A percentile compares a stretch with the other conserved stretches of the same genome.
Evolutionary conservation across 2,888 invertebrate genomes (phyloP).

Genomic region (Masnerella sp.): DNA sequence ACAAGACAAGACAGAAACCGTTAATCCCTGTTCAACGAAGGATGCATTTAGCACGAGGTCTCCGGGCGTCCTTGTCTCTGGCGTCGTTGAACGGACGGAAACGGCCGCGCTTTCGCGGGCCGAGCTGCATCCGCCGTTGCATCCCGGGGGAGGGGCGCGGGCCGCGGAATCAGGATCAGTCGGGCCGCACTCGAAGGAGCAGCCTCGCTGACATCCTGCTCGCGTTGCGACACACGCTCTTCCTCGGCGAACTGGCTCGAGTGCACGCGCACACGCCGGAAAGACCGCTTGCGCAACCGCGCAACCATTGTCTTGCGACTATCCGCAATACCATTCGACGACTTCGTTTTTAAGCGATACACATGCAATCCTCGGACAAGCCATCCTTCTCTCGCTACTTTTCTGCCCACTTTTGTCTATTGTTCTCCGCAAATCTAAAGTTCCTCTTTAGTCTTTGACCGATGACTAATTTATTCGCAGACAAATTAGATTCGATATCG

Average conservation of each 20-base stretch:
- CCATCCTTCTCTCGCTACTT: constrained; percentile 33
- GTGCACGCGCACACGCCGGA: constrained; percentile 67
- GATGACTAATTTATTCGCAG: constrained; percentile 17
- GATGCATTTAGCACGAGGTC: constrained; percentile 77
- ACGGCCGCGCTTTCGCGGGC: constrained; percentile 66
- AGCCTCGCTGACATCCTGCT: constrained; percentile 77
- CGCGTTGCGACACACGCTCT: constrained; percentile 71
- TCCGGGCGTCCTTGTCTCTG: constrained; percentile 71
- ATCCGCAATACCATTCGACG: constrained; percentile 64
- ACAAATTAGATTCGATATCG: constrained; percentile 1
- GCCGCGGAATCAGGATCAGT: constrained; percentile 69
- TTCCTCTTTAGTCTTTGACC: constrained; percentile 17
- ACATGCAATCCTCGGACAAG: constrained; percentile 58
- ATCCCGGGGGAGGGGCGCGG: constrained; percentile 53
- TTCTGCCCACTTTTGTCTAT: constrained; percentile 33
- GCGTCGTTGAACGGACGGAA: constrained; percentile 69
- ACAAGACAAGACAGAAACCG: constrained; percentile 49
- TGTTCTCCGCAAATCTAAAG: constrained; percentile 19
- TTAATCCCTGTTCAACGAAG: constrained; percentile 72
- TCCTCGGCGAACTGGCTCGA: constrained; percentile 62
- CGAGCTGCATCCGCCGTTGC: constrained; percentile 48
- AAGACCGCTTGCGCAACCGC: constrained; percentile 72
- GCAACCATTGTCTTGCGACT: constrained; percentile 72
- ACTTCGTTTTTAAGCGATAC: constrained; percentile 59
- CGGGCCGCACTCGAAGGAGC: constrained; percentile 62